phyloP scores from a whole-genome alignment of 1,140 invertebrate genomes.

The Eupeodes corollae region DNA sequence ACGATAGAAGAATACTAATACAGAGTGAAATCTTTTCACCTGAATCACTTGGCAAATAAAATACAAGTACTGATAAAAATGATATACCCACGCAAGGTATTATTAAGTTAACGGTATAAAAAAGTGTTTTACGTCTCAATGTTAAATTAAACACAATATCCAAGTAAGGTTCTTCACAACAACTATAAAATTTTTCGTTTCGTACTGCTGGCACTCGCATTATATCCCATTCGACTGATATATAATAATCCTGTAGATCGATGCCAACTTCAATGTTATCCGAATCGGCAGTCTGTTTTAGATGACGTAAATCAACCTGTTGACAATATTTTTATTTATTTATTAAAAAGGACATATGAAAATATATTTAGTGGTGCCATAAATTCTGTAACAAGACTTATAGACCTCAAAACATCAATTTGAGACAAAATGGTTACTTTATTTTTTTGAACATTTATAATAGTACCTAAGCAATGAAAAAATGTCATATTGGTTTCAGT shows the following conservation, averaged over 20 bases:
- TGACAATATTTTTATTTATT: too few species aligned
- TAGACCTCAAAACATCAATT: too few species aligned
- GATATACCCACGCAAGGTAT: slow-evolving; percentile 94
- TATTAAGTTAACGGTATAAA: slow-evolving; percentile 95
- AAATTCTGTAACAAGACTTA: too few species aligned
- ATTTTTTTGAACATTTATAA: too few species aligned
- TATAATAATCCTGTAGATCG: slow-evolving; percentile 88
- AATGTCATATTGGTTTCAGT: too few species aligned
- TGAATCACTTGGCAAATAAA: slow-evolving; percentile 96
- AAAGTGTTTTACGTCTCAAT: slow-evolving; percentile 87
- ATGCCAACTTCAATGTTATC: slow-evolving; percentile 79
- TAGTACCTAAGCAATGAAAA: too few species aligned
- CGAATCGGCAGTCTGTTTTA: slow-evolving; percentile 67
- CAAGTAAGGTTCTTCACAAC: slow-evolving; percentile 83
- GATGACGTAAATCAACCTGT: slow-evolving; percentile 78
- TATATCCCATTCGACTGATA: slow-evolving; percentile 96
- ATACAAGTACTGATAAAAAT: slow-evolving; percentile 94
- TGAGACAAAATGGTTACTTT: too few species aligned
- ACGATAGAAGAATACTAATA: slow-evolving; percentile 94
- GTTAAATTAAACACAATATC: slow-evolving; percentile 98
- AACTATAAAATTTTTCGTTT: slow-evolving; percentile 82
- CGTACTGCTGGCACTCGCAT: slow-evolving; percentile 76
- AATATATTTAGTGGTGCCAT: too few species aligned
- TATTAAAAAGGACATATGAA: too few species aligned
- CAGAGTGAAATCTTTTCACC: slow-evolving; percentile 96